These are phyloP conservation scores for Rhyacichthys aspro DNA, from an alignment of 2,797 vertebrate species.

Conservation along the genomic window DNA sequence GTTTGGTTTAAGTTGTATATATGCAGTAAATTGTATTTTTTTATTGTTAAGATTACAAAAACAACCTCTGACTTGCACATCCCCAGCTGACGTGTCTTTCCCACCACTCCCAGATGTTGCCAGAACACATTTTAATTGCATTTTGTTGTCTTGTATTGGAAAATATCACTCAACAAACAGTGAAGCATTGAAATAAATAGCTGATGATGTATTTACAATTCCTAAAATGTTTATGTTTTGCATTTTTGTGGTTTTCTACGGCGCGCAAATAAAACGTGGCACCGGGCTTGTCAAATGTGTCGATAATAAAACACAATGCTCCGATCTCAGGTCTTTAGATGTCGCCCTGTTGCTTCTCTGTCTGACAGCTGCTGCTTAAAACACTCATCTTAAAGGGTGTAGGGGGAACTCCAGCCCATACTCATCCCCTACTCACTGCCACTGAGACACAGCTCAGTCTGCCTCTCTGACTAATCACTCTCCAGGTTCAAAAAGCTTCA, in stretches of 20 bases:
- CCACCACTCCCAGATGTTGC: slow-evolving; percentile 1
- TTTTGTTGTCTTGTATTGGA: slow-evolving; percentile 1
- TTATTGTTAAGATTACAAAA: too few relatives aligned
- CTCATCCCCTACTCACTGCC: slow-evolving; percentile 61
- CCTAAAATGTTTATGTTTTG: slow-evolving; percentile 5
- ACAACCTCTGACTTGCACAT: slow-evolving; percentile 1
- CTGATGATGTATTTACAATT: not conserved
- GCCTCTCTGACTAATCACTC: slow-evolving; percentile 59
- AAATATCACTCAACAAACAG: not conserved
- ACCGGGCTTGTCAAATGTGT: slow-evolving; percentile 5
- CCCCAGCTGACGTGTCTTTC: slow-evolving; percentile 2
- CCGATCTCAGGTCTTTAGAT: slow-evolving; percentile 33
- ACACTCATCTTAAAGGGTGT: slow-evolving; percentile 56
- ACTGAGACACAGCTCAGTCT: slow-evolving; percentile 57
- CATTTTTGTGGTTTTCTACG: not conserved
- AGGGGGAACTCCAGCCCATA: slow-evolving; percentile 69
- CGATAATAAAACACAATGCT: slow-evolving; percentile 22
- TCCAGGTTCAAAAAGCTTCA: slow-evolving; percentile 57
- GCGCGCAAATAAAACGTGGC: not conserved
- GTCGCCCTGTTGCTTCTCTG: slow-evolving; percentile 15
- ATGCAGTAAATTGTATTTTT: too few relatives aligned
- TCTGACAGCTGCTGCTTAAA: slow-evolving; percentile 45
- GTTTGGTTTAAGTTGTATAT: too few relatives aligned
- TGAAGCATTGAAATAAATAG: not conserved
- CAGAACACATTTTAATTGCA: slow-evolving; percentile 11